phyloP scores from a whole-genome alignment of 2,888 invertebrate species.

The Merodon equestris region DNA sequence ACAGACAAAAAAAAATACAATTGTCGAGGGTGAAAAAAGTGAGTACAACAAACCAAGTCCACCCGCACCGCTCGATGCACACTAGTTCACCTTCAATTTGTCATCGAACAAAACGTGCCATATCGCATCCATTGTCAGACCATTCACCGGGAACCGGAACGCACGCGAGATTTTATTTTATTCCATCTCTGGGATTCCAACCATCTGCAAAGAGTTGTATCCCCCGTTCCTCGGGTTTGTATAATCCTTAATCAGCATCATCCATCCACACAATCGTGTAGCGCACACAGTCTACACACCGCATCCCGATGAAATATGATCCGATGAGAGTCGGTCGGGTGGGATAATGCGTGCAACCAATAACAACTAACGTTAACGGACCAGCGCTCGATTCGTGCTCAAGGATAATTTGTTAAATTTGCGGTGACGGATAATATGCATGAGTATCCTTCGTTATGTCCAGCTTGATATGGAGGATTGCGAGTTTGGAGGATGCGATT shows the following conservation, averaged over 20 bases:
- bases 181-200: constrained; percentile 45
- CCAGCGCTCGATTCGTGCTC: constrained; percentile 64
- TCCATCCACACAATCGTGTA: constrained; percentile 38
- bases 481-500: constrained; percentile 51
- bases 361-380: not conserved
- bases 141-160: constrained; percentile 52
- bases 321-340: constrained; percentile 51
- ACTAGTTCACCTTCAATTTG: constrained; percentile 63
- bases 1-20: constrained; percentile 27
- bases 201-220: constrained; percentile 55
- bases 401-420: constrained; percentile 70
- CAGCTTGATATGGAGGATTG: constrained; percentile 14
- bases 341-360: constrained; percentile 47
- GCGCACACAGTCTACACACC: not conserved
- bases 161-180: constrained; percentile 40
- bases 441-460: constrained; percentile 38
- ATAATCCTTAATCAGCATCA: constrained; percentile 66
- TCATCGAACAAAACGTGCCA: constrained; percentile 64
- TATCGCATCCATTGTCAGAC: constrained; percentile 64
- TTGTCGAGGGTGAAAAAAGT: constrained; percentile 47
- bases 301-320: constrained; percentile 63
- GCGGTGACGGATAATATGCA: constrained; percentile 67
- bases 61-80: no score
- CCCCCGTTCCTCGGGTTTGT: not conserved
- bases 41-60: constrained; percentile 13